phyloP scores from a whole-genome alignment of 1,140 invertebrate species.

The Heliconius hermathena region DNA sequence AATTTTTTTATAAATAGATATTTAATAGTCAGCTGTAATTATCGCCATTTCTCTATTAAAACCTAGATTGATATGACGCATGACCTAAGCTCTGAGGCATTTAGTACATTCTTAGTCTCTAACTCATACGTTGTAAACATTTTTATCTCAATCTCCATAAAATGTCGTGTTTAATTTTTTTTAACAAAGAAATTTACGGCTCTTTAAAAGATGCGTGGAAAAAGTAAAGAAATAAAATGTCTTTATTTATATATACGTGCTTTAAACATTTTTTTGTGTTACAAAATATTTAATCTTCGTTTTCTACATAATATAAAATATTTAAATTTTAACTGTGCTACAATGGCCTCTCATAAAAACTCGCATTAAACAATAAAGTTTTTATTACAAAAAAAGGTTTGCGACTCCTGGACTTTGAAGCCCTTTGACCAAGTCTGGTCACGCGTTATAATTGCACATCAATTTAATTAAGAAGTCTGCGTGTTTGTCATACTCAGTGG shows the following conservation, averaged over 20 bases:
- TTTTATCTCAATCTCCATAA: background rate
- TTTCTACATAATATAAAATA: too few relatives aligned
- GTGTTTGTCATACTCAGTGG: background rate
- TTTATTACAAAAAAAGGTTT: background rate
- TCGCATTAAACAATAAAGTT: background rate
- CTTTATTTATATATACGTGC: too few relatives aligned
- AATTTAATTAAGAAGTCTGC: constrained; percentile 10
- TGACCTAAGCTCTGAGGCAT: constrained; percentile 32
- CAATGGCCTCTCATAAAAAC: too few relatives aligned
- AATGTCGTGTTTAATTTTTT: background rate
- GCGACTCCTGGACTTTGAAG: background rate
- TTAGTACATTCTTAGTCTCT: constrained; percentile 25
- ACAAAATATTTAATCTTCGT: too few relatives aligned
- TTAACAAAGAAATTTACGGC: background rate
- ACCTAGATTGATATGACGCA: constrained; percentile 26
- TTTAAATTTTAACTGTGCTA: too few relatives aligned
- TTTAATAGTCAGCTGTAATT: background rate
- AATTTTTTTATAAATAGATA: too few relatives aligned
- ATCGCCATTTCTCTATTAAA: constrained; percentile 10
- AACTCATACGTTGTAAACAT: background rate
- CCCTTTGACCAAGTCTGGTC: background rate
- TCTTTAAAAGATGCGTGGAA: background rate
- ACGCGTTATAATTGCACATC: constrained; percentile 1
- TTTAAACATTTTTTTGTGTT: too few relatives aligned
- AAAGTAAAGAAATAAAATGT: too few relatives aligned